Evolutionary conservation across 1,140 invertebrate genomes (phyloP), one percentile per base, ranked within the genome.

Genomic region (Meteorus sp.): DNA sequence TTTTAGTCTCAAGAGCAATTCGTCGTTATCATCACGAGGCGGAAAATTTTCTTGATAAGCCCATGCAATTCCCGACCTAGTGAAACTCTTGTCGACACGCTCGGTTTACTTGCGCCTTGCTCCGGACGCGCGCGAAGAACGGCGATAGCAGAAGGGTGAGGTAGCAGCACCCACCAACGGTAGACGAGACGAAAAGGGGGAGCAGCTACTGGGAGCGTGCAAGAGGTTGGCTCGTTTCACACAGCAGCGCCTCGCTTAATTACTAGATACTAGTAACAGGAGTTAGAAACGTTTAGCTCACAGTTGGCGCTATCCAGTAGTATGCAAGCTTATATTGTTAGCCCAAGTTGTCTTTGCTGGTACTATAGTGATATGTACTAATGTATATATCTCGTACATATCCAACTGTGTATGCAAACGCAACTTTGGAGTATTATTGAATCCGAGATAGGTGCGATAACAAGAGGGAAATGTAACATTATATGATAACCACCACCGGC

Each of bases 241-340:
- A 72, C 67, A 67, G 71, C 67, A 69, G 65, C 69, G 66, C 71
- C 65, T 71, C 66, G 70, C 63, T 74, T 74, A 74, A 74, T 74
- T 74, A 71, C 72, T 68, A 72, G 70, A 71, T 72, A 70, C 65
- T 67, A 64, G 70, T 71, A 73, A 66, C 70, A 62, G 56, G 68
- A 73, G 71, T 72, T 73, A 66, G 67, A 61, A 69, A 63, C 64
- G 66, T 71, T 74, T 74, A 73, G 64, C 66, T 70, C 63, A 64
- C 68, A 62, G 62, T 66, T 72, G 65, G 63, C 68, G 61, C 64
- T 63, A 67, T 64, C 59, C 63, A 62, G 59, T 62, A n/a, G n/a
- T n/a, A n/a, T n/a, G 61, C 57, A 66, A 64, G 64, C 65, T 66
- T 66, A 66, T 57, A 66, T 55, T 61, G 58, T 66, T 64, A 13